These are phyloP conservation scores for Podotricha telesiphe DNA, from an alignment of 2,888 invertebrate genomes.

Conservation along the genomic window DNA sequence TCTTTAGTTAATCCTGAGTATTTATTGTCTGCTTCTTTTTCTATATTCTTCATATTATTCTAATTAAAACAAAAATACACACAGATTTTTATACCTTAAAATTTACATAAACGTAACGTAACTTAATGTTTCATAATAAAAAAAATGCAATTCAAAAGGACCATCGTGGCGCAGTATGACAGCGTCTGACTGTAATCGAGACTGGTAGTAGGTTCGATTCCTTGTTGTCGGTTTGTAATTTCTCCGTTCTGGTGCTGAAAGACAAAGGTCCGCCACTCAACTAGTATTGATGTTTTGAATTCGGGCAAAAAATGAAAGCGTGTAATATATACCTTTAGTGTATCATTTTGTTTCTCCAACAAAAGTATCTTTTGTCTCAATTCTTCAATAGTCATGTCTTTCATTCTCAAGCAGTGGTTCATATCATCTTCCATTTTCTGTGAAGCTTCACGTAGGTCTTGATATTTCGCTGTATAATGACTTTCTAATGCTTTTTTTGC, in stretches of 20 bases:
- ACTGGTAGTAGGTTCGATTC: too few relatives aligned
- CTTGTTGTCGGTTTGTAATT: too few relatives aligned
- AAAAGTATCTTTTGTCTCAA: constrained; percentile 64
- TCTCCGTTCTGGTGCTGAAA: too few relatives aligned
- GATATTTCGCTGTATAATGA: constrained; percentile 83
- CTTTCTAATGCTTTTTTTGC: constrained; percentile 84
- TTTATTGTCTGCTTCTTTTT: constrained; percentile 74
- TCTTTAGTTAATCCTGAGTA: constrained; percentile 86
- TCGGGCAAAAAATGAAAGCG: too few relatives aligned
- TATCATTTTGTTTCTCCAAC: constrained; percentile 67
- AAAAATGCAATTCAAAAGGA: too few relatives aligned
- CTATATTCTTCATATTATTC: constrained; percentile 67
- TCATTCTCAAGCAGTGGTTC: constrained; percentile 77
- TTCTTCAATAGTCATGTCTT: constrained; percentile 76
- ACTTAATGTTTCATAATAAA: too few relatives aligned
- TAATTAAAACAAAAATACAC: constrained; percentile 50
- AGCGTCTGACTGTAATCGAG: too few relatives aligned
- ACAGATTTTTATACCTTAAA: too few relatives aligned
- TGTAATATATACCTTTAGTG: constrained; percentile 67
- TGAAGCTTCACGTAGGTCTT: constrained; percentile 83
- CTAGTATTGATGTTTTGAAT: too few relatives aligned
- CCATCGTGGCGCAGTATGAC: too few relatives aligned
- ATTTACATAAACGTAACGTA: too few relatives aligned
- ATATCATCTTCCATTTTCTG: constrained; percentile 84
- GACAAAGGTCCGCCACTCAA: too few relatives aligned